These are phyloP conservation scores for Eleutherodactylus coqui DNA, from an alignment of 2,797 vertebrate genomes.

Conservation along the genomic window DNA sequence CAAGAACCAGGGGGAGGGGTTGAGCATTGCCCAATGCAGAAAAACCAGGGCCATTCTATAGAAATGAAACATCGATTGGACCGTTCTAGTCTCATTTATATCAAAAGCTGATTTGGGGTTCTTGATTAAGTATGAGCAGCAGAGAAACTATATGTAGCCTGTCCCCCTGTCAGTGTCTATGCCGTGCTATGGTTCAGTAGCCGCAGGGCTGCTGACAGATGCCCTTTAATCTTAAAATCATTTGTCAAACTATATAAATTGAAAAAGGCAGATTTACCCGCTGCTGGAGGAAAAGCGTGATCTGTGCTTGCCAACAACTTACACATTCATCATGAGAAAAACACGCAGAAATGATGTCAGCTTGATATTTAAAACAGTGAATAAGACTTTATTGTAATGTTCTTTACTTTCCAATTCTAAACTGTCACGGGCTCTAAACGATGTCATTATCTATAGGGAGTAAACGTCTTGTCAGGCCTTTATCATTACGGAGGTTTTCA, in stretches of 20 bases:
- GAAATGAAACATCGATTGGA: no score
- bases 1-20: no score
- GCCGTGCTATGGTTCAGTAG: no score
- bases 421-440: no score
- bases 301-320: background rate
- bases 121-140: no score
- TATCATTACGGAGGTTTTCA: background rate
- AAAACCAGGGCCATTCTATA: no score
- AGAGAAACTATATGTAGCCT: no score
- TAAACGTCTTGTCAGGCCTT: background rate
- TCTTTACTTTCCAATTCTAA: background rate
- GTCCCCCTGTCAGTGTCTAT: no score
- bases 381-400: background rate
- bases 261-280: background rate
- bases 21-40: no score
- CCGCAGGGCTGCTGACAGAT: no score
- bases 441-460: constrained; percentile 6
- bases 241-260: background rate
- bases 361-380: constrained; percentile 24
- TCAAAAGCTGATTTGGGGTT: no score
- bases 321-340: background rate
- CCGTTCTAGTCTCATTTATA: no score
- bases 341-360: background rate
- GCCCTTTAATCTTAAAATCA: background rate
- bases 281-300: background rate